These are phyloP conservation scores for Danionella cerebrum DNA, from an alignment of 2,113 vertebrate species.

Conservation along the genomic window DNA sequence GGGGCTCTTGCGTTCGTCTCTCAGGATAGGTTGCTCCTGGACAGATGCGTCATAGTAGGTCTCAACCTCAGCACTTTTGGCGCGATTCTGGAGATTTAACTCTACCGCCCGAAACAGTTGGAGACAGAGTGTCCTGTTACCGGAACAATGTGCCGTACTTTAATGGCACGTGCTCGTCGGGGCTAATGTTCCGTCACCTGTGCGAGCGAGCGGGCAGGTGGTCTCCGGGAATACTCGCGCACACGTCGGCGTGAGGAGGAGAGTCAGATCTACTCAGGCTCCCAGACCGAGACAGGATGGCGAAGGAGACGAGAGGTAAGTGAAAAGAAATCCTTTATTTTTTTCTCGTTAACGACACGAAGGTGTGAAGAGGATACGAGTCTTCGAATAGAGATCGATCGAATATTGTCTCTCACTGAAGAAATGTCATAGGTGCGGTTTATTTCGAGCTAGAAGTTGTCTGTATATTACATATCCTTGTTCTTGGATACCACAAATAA, in stretches of 20 bases:
- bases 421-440: neutral
- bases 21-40: neutral
- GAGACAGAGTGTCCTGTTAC: neutral
- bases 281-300: slow-evolving; percentile 12
- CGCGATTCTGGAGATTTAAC: slow-evolving; percentile 16
- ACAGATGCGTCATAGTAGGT: neutral
- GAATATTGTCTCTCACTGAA: neutral
- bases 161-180: neutral
- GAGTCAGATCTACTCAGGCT: neutral
- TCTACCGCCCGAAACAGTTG: neutral
- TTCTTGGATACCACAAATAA: too few species aligned
- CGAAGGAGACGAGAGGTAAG: slow-evolving; percentile 21
- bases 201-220: neutral
- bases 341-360: too few species aligned
- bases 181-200: neutral
- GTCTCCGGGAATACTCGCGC: neutral
- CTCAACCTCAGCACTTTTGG: slow-evolving; percentile 1
- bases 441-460: neutral
- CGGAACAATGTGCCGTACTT: neutral
- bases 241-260: neutral
- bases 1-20: neutral
- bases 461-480: too few species aligned
- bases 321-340: too few species aligned
- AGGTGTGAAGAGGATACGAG: too few species aligned
- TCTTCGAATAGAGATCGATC: too few species aligned